phyloP scores from a whole-genome alignment of 1,140 invertebrate species.

The Sitophilus oryzae region DNA sequence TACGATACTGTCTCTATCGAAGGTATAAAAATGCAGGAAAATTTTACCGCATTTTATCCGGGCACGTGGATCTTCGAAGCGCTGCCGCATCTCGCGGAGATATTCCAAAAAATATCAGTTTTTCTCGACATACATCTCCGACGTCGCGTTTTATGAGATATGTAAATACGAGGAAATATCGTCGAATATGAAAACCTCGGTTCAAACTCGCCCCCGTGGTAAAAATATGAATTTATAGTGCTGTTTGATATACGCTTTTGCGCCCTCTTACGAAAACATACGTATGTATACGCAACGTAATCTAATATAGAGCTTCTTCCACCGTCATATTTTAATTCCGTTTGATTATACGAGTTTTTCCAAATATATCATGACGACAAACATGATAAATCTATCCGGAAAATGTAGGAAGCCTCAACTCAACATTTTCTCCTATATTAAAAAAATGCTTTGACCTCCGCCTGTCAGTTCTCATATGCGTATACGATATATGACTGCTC shows the following conservation, averaged over 20 bases:
- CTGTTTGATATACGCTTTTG: constrained; percentile 18
- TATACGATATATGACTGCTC: not conserved
- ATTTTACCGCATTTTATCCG: constrained; percentile 11
- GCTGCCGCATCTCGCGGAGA: constrained; percentile 7
- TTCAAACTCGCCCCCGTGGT: constrained; percentile 32
- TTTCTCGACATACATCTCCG: constrained; percentile 12
- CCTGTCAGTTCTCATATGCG: not conserved
- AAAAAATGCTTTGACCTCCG: not conserved
- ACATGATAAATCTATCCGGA: not conserved
- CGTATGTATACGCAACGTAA: constrained; percentile 13
- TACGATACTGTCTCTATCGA: not conserved
- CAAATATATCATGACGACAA: not conserved
- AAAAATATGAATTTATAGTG: constrained; percentile 34
- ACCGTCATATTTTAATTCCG: not conserved
- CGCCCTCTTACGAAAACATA: constrained; percentile 9
- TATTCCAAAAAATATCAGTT: constrained; percentile 18
- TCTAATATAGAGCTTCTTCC: constrained; percentile 8
- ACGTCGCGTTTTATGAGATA: constrained; percentile 37
- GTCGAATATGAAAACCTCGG: constrained; percentile 39
- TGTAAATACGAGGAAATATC: constrained; percentile 41
- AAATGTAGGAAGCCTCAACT: not conserved
- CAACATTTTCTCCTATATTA: not conserved
- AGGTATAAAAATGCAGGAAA: constrained; percentile 12
- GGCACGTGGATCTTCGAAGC: constrained; percentile 6
- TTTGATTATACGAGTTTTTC: constrained; percentile 1